Conservation (phyloP, 2,113 vertebrate genomes). For the Sula dactylatra region DNA sequence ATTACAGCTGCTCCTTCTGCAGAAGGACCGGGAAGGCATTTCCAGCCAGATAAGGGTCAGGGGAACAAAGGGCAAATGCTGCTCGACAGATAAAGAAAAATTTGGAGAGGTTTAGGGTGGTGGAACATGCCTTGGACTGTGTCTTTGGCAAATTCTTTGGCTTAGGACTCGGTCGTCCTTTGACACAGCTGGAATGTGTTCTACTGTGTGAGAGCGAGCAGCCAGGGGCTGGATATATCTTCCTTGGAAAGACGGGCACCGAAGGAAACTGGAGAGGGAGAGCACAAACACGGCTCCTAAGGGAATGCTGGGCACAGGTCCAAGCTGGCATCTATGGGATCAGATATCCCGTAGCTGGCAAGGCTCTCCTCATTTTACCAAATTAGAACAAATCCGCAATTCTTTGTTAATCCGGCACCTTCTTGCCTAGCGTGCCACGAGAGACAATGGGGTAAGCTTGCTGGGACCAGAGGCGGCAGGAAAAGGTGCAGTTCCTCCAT, state of each 20-base stretch:
- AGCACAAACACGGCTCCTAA: neutral
- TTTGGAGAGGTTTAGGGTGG: neutral
- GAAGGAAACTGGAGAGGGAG: neutral
- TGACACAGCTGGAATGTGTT: neutral
- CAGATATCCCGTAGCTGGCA: neutral
- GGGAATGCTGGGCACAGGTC: rapidly evolving
- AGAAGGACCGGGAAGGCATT: neutral
- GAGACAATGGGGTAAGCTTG: neutral
- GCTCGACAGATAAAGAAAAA: neutral
- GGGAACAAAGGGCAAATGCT: constrained; percentile 10
- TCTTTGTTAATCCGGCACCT: neutral
- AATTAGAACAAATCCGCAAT: neutral
- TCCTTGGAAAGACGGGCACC: neutral
- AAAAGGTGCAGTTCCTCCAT: neutral
- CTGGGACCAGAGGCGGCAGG: neutral
- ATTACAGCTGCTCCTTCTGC: neutral
- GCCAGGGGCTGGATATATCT: rapidly evolving
- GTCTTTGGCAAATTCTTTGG: neutral
- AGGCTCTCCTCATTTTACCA: neutral
- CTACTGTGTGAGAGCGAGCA: neutral
- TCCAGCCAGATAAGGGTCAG: neutral
- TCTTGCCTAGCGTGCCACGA: rapidly evolving
- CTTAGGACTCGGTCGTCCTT: neutral
- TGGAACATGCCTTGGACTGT: neutral
- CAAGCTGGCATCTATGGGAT: neutral